Evolutionary conservation across 2,113 vertebrate species (phyloP).

Genomic region (Axis porcinus): DNA sequence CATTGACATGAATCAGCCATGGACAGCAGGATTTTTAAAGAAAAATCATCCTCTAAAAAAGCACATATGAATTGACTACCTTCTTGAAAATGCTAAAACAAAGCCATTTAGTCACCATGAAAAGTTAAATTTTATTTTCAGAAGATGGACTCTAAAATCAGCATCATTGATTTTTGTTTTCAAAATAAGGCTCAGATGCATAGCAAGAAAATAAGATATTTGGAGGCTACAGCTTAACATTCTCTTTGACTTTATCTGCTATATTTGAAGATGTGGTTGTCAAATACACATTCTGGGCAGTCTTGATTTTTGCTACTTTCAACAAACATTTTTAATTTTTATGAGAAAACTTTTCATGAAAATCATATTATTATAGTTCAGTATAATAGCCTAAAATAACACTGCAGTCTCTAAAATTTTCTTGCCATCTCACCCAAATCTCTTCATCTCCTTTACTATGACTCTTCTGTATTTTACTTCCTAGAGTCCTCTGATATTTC

Average conservation of each 20-base stretch:
- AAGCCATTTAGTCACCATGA: background rate
- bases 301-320: background rate
- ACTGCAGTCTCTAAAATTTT: background rate
- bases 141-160: background rate
- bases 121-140: constrained; percentile 4
- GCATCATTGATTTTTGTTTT: background rate
- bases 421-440: background rate
- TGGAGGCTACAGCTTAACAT: background rate
- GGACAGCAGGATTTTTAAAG: background rate
- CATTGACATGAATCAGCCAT: no score
- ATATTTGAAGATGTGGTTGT: background rate
- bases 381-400: background rate
- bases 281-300: background rate
- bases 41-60: background rate
- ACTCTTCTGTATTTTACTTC: background rate
- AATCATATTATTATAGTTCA: background rate
- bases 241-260: background rate
- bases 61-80: background rate
- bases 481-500: background rate
- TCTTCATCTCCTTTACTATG: background rate
- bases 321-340: background rate
- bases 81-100: background rate
- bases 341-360: background rate
- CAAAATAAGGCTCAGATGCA: background rate
- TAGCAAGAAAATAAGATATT: background rate